Evolutionary conservation across 2,888 invertebrate genomes (phyloP), one percentile per base, ranked within the genome.

Genomic region (Sphinx pinastri): DNA sequence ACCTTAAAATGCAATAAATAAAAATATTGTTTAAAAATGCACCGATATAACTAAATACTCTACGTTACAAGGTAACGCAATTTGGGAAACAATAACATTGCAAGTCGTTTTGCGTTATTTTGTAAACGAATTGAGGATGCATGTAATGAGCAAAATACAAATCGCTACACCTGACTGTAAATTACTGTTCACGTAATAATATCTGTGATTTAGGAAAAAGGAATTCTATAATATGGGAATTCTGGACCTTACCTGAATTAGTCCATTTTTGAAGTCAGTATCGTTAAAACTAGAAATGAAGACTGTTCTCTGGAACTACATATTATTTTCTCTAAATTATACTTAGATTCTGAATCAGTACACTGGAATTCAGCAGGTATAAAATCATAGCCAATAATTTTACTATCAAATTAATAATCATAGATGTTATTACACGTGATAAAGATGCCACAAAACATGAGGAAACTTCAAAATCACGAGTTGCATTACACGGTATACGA

Each of bases 381-480:
- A 13, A 19, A 13, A 19, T 19, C 13, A 19, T 8, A 49, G n/a
- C 10, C 12, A 60, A 60, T 60, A 19, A 49, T 6, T 49, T 49
- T 19, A 49, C 49, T 19, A 49, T 12, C 12, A 12, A 19, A 49
- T 13, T 49, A 49, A 63, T 63, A 63, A 71, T 77, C 77, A 74
- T 74, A 73, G 72, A 77, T 76, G 45, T 78, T 77, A 69, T 75
- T 73, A 71, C n/a, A 57, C 67, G 74, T 73, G 70, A 75, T 74
- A 74, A 81, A 85, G 86, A 83, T 90, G 90, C 85, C 88, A 85
- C 87, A 88, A 85, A 84, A 84, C 77, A 75, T 77, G 78, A 74
- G 74, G 63, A 77, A 74, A 72, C 71, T 72, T 45, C 60, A 54
- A 19, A 60, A n/a, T 72, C 67, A 67, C 77, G 75, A 75, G 63